Evolutionary conservation across 2,888 invertebrate genomes (phyloP).

Genomic region (Aspidiotus destructor): DNA sequence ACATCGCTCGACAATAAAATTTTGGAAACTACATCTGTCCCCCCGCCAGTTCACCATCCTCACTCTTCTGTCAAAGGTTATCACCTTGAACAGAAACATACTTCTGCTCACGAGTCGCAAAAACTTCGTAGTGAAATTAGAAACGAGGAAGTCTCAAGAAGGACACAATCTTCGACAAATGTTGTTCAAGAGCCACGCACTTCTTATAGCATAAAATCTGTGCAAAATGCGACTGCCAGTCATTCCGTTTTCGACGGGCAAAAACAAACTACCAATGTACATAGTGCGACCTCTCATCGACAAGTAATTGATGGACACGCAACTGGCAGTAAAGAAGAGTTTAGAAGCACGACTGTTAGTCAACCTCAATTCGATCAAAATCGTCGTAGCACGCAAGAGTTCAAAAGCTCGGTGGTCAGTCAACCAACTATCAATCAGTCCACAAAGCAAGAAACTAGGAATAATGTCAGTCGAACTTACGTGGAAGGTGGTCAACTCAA

Average conservation of each 20-base stretch:
- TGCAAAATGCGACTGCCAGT: neutral
- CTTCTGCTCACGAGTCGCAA: neutral
- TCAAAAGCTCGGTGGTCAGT: neutral
- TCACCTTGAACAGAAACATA: neutral
- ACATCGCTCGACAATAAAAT: slow-evolving; percentile 18
- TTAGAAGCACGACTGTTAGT: neutral
- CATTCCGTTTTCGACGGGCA: slow-evolving; percentile 5
- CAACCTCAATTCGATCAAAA: neutral
- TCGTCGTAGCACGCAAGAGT: neutral
- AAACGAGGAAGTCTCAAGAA: neutral
- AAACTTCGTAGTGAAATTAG: neutral
- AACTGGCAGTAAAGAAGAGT: slow-evolving; percentile 1
- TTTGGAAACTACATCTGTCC: slow-evolving; percentile 10
- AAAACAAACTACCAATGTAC: neutral
- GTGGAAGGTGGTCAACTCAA: no score
- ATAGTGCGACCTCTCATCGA: neutral
- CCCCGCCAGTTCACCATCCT: neutral
- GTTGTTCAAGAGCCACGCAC: neutral
- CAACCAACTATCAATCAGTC: neutral
- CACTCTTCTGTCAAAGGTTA: neutral
- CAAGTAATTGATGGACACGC: slow-evolving; percentile 1
- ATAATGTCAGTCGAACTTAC: no score
- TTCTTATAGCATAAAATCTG: slow-evolving; percentile 3
- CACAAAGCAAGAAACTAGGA: no score
- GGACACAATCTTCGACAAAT: neutral